Evolutionary conservation across 2,888 invertebrate genomes (phyloP).

Genomic region (Drosophila rubida): DNA sequence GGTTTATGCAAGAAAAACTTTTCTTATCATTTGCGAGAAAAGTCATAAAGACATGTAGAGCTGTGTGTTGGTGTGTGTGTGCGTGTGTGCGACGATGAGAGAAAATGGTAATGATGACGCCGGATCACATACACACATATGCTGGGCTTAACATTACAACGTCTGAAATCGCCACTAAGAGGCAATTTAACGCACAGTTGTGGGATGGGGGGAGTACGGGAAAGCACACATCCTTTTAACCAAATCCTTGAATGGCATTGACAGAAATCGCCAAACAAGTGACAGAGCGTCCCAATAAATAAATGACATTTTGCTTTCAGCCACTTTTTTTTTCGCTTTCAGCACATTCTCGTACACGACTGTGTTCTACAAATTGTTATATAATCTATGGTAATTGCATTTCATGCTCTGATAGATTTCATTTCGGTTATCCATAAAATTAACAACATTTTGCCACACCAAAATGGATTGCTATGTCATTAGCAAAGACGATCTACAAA

Average conservation of each 20-base stretch:
- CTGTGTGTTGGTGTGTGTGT: conserved; percentile 10
- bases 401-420: conserved; percentile 2
- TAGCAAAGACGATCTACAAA: background rate
- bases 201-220: background rate
- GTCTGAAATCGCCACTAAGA: conserved; percentile 40
- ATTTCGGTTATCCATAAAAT: conserved; percentile 16
- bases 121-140: conserved; percentile 61
- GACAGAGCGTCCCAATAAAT: conserved; percentile 19
- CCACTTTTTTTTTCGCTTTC: conserved; percentile 3
- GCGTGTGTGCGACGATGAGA: conserved; percentile 53
- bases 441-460: conserved; percentile 3
- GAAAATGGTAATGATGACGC: conserved; percentile 73
- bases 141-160: conserved; percentile 53
- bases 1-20: conserved; percentile 58
- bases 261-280: conserved; percentile 3
- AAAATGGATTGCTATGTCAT: conserved; percentile 11
- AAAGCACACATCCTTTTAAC: background rate
- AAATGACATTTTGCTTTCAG: conserved; percentile 23
- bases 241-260: conserved; percentile 29
- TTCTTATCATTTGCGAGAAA: conserved; percentile 76
- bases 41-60: conserved; percentile 64
- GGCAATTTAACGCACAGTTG: conserved; percentile 43
- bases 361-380: conserved; percentile 10
- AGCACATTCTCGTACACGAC: background rate
- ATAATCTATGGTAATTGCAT: conserved; percentile 24